Percentiles rank a stretch among this genome's conserved stretches.
These are phyloP conservation scores for Calcarius lapponicus DNA, from an alignment of 2,797 vertebrate species.

Conservation along the genomic window DNA sequence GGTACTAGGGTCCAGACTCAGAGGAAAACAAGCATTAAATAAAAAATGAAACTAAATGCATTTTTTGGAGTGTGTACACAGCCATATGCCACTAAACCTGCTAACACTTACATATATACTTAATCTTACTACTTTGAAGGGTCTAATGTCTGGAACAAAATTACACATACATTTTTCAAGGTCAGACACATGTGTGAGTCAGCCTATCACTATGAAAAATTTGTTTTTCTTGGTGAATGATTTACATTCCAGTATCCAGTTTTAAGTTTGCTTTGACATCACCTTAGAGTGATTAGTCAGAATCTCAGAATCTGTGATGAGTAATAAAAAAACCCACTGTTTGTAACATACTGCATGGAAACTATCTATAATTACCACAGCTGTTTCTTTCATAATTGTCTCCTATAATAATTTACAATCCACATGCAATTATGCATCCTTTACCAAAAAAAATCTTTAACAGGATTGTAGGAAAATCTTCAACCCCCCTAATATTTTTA, in stretches of 20 bases:
- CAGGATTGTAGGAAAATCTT: not conserved
- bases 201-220: not conserved
- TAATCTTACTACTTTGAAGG: not conserved
- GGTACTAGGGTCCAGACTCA: not conserved
- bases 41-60: not conserved
- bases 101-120: not conserved
- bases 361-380: not conserved
- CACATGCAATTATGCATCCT: not conserved
- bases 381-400: not conserved
- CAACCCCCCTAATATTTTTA: not conserved
- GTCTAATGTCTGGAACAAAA: not conserved
- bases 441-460: not conserved
- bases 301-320: not conserved
- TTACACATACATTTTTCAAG: not conserved
- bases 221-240: not conserved
- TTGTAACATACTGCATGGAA: not conserved
- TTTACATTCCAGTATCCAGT: not conserved
- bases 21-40: not conserved
- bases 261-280: slow-evolving; percentile 6
- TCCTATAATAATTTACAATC: not conserved
- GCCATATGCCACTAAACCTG: not conserved
- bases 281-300: not conserved
- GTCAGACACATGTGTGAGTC: not conserved
- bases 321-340: not conserved
- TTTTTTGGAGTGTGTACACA: not conserved